Evolutionary conservation across 2,888 invertebrate genomes (phyloP), one percentile per base, ranked within the genome.

Genomic region (Drosophila sordidula): DNA sequence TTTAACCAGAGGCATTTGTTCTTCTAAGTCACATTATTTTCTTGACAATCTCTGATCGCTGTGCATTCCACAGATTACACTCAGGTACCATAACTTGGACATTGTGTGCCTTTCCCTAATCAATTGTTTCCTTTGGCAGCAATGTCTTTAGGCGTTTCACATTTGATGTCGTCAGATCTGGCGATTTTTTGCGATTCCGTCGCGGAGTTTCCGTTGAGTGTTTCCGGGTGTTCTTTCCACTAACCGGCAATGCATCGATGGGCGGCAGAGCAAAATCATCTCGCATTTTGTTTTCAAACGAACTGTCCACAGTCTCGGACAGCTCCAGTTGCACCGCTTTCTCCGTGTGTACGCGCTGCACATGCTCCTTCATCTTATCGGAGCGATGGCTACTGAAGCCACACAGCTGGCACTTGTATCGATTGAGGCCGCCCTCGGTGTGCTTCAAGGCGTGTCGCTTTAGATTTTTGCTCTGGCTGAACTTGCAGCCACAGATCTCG

Each of bases 401-500:
- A 73, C 94, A 94, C 69, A 92, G 68, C 39, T 92, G 90, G 56
- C 94, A 94, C 64, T 91, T 90, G 69, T 91, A 89, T 16, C 90
- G 90, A 64, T 75, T 86, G 4, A 80, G 74, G 0, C 90, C 87
- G 3, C 89, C 84, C 2, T 88, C 77, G 1, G 90, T 90, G 55
- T 91, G 91, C 58, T 90, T 89, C 4, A 92, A 69, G 0, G 91
- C 91, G 50, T 92, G 91, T 0, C 91, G 87, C 39, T 91, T 92
- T 4, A 94, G 90, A 79, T 94, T 94, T 82, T 94, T 94, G 51
- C 92, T 92, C 66, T 94, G 92, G 8, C 94, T 93, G 78, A 94
- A 94, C 56, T 93, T 93, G 52, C 93, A 93, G 5, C 94, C 94
- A 77, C 94, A 94, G 4, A 94, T 91, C 70, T 94, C 94, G 82